Evolutionary conservation across 2,888 invertebrate species (phyloP).

Genomic region (Syritta pipiens): DNA sequence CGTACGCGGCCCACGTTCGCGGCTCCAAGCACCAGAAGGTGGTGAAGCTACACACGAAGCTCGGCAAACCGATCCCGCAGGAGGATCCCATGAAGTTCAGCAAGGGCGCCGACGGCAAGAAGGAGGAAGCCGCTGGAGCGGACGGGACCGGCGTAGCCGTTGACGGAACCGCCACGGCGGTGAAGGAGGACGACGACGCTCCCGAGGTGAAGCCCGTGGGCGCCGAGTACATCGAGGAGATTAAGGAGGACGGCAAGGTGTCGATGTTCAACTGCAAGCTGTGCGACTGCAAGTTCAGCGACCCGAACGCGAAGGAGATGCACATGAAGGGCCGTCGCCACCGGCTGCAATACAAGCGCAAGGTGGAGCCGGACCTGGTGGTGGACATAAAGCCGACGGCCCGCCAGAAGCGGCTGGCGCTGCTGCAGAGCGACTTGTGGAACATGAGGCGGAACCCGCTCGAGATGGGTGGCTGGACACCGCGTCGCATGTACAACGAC

Average conservation of each 20-base stretch:
- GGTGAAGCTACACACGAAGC: constrained; percentile 94
- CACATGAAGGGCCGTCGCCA: constrained; percentile 98
- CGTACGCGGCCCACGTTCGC: constrained; percentile 96
- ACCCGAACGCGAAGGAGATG: constrained; percentile 99
- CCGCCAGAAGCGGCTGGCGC: constrained; percentile 88
- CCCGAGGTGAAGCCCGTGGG: constrained; percentile 92
- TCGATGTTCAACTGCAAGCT: constrained; percentile 96
- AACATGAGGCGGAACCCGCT: constrained; percentile 81
- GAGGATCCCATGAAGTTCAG: constrained; percentile 92
- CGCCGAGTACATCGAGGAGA: constrained; percentile 97
- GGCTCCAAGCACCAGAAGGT: constrained; percentile 98
- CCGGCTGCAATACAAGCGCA: constrained; percentile 95
- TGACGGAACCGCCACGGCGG: not conserved
- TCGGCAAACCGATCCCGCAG: constrained; percentile 96
- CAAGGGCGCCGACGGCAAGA: constrained; percentile 65
- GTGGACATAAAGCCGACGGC: constrained; percentile 95
- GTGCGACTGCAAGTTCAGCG: constrained; percentile 98
- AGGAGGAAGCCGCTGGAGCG: constrained; percentile 10
- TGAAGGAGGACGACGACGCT: constrained; percentile 78
- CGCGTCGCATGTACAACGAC: constrained; percentile 74
- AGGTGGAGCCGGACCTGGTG: constrained; percentile 90
- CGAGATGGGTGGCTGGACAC: constrained; percentile 51
- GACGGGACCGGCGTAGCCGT: constrained; percentile 25
- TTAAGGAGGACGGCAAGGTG: constrained; percentile 91
- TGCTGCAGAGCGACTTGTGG: constrained; percentile 84